Conservation (phyloP, 2,113 vertebrate genomes). For the Casuarius casuarius region DNA sequence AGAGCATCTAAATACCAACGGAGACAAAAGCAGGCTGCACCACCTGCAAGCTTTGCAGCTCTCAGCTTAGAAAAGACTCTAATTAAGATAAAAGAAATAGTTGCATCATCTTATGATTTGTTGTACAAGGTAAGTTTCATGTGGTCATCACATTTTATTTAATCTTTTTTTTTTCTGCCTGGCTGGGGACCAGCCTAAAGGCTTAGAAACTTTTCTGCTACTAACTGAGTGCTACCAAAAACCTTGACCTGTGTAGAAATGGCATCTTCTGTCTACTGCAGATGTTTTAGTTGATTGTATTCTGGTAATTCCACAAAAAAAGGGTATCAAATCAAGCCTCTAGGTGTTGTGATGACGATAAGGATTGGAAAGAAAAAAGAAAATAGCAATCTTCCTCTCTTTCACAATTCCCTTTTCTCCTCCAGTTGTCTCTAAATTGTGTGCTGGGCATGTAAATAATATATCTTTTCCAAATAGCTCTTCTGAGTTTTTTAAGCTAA, state of each 20-base stretch:
- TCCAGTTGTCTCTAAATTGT: not conserved
- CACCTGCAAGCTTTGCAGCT: constrained; percentile 37
- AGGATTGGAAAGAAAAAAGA: not conserved
- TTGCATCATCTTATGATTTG: constrained; percentile 22
- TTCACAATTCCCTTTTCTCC: not conserved
- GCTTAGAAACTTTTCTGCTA: not conserved
- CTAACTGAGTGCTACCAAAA: not conserved
- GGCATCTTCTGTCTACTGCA: not conserved
- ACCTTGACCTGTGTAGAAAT: not conserved
- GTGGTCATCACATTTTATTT: not conserved
- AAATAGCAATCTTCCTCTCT: not conserved
- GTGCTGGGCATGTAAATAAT: not conserved
- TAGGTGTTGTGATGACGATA: not conserved
- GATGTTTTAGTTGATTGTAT: not conserved
- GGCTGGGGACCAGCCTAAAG: not conserved
- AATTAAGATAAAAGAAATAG: constrained; percentile 57
- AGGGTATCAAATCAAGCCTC: not conserved
- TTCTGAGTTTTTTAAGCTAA: not conserved
- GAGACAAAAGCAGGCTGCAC: constrained; percentile 1
- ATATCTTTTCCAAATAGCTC: not conserved
- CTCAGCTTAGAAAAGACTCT: constrained; percentile 61
- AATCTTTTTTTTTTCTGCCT: not conserved
- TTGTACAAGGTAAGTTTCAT: constrained; percentile 65
- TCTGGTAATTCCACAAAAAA: not conserved
- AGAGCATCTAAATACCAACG: constrained; percentile 13